Percentiles rank a stretch among this genome's conserved stretches.
These are phyloP conservation scores for Phrynosoma platyrhinos DNA, from an alignment of 2,113 vertebrate genomes.

Conservation along the genomic window DNA sequence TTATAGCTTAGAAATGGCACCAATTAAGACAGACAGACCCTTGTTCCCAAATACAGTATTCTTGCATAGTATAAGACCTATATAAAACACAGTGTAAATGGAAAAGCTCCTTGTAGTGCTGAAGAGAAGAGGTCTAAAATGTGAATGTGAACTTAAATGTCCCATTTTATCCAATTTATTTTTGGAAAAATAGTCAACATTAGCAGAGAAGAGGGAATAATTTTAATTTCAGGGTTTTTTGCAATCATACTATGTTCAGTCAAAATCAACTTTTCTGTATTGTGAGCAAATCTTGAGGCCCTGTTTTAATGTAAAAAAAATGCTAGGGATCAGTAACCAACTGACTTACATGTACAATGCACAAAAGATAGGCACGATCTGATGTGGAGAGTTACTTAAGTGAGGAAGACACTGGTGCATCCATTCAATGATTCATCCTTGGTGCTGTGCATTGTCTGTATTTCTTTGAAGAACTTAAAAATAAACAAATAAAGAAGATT, in stretches of 20 bases:
- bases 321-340: conserved; percentile 27
- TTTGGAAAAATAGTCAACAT: neutral
- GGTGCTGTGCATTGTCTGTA: conserved; percentile 9
- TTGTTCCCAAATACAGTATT: conserved; percentile 15
- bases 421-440: conserved; percentile 27
- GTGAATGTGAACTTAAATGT: neutral
- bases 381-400: conserved; percentile 31
- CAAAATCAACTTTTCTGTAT: conserved; percentile 18
- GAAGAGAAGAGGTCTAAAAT: neutral
- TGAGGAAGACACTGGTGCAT: conserved; percentile 25
- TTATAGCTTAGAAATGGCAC: accelerated
- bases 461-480: conserved; percentile 12
- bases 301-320: accelerated
- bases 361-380: neutral
- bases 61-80: conserved; percentile 35
- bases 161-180: neutral
- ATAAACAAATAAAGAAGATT: neutral
- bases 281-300: conserved; percentile 29
- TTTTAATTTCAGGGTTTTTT: conserved; percentile 24
- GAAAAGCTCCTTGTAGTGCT: neutral
- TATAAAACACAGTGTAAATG: conserved; percentile 26
- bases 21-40: conserved; percentile 51
- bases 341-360: conserved; percentile 19
- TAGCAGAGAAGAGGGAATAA: conserved; percentile 23
- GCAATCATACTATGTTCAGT: conserved; percentile 19